Percentiles rank a stretch among this genome's conserved stretches.
phyloP scores from a whole-genome alignment of 37 sponge, comb jelly and placozoan species.

The Spongia lamella region DNA sequence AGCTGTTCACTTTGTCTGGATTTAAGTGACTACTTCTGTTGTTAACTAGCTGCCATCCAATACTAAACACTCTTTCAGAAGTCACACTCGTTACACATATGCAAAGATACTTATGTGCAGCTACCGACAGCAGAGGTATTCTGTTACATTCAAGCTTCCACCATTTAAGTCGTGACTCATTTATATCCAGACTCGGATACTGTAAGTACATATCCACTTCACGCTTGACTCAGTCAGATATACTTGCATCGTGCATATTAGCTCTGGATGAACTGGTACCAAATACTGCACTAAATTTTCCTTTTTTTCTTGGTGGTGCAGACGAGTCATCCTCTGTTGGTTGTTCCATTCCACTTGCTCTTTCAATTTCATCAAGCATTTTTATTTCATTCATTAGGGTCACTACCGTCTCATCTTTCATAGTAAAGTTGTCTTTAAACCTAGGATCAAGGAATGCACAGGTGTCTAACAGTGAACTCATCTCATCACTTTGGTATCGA shows the following conservation, averaged over 20 bases:
- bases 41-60: constrained; percentile 26
- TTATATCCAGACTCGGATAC: constrained; percentile 13
- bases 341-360: too few relatives aligned
- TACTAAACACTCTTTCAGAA: constrained; percentile 45
- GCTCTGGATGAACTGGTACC: too few relatives aligned
- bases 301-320: too few relatives aligned
- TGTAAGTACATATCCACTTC: constrained; percentile 7
- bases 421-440: background rate
- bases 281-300: too few relatives aligned
- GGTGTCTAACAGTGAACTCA: constrained; percentile 6
- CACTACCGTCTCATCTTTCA: too few relatives aligned
- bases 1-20: constrained; percentile 27
- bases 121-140: constrained; percentile 10
- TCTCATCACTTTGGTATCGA: constrained; percentile 5
- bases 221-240: background rate
- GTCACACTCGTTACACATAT: constrained; percentile 54
- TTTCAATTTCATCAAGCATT: too few relatives aligned
- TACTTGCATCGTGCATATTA: too few relatives aligned
- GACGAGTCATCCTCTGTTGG: too few relatives aligned
- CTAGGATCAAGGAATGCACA: constrained; percentile 26
- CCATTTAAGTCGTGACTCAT: constrained; percentile 29
- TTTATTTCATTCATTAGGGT: too few relatives aligned
- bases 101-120: constrained; percentile 34
- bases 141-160: constrained; percentile 40
- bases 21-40: constrained; percentile 8